Base-by-base conservation (phyloP, 2,888 invertebrate species). In the Nineta flava region DNA sequence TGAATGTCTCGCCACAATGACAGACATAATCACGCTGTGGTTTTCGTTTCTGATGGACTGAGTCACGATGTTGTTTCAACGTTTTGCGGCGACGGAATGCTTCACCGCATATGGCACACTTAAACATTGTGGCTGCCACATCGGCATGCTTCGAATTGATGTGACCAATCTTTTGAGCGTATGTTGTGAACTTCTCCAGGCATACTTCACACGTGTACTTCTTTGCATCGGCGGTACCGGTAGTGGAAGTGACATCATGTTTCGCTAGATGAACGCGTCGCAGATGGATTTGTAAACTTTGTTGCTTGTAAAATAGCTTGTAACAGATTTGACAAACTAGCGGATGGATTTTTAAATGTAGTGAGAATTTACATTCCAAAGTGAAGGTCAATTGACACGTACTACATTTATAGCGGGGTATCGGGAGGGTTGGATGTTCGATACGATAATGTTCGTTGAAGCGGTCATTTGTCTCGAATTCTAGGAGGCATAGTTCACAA, bases 11-110 rank as follows among this genome's bases (percentile, higher is more conserved):
- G 40, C 88, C 87, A 66, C 88, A 88, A 53, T 77, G 75, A 61
- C 85, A 85, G 55, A 84, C 79, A 62, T 74, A 83, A 63, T 85
- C 85, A 62, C 78, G 80, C 16, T 75, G 70, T 58, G 81, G 82
- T 53, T 76, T 74, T 62, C 82, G 81, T 61, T 83, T 73, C 41
- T 81, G 70, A 68, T 90, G 88, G 60, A 84, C 81, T 1, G 79
- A 74, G 64, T 87, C 83, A 51, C 84, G 78, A 65, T 90, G 88
- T 62, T 87, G 87, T 43, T 87, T 82, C 63, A 90, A 74, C 66
- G 88, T 90, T 55, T 87, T 87, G 66, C 87, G 83, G 6, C 88
- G 73, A 48, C 83, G 76, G 67, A 91, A 91, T 50, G 81, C 78
- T 61, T 84, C 82, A 61, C 81, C 79, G 65, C 90, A 91, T 52